Evolutionary conservation across 2,888 invertebrate species (phyloP), one percentile per base, ranked within the genome.

Genomic region (Microctonus hyperodae): DNA sequence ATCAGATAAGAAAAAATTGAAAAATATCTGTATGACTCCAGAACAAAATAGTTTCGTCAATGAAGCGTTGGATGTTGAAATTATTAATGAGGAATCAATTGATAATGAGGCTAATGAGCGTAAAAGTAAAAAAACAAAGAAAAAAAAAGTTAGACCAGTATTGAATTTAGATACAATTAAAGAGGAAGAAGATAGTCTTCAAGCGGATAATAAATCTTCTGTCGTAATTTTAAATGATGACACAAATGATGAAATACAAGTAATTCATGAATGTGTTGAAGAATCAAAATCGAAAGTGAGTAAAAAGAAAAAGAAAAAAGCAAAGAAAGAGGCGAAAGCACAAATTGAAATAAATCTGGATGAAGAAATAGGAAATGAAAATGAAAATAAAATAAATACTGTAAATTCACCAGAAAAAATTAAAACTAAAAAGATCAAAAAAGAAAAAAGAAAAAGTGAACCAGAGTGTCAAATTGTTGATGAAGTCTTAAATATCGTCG

Each of bases 61-160:
- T 56, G 74, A 78, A 69, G 82, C 76, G 10, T 72, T 82, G 60
- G 77, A 81, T 22, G 35, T 73, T n/a, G 76, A 76, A 20, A 62
- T 70, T 6, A 37, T 73, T 4, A 64, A 72, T 4, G 74, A 74
- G 16, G 80, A 81, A 69, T 67, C 76, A n/a, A 72, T 71, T 13
- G 81, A 82, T 53, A 81, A 82, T 55, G 76, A 79, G 53, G 51
- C 75, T 9, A 81, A 81, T 22, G 81, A 82, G 61, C 70, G 69
- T 10, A 73, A 74, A 62, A 77, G 68, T 51, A 77, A 72, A 44
- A 78, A 75, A 56, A 62, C 66, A n/a, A 75, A 76, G 44, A 76
- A 70, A 48, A 75, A 70, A 33, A 79, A 74, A 51, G 66, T 73
- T 9, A 65, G 69, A 13, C 71, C 75, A 61, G 70, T 70, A 25